phyloP scores from a whole-genome alignment of 2,888 invertebrate species.

The Pyrrhia umbra region DNA sequence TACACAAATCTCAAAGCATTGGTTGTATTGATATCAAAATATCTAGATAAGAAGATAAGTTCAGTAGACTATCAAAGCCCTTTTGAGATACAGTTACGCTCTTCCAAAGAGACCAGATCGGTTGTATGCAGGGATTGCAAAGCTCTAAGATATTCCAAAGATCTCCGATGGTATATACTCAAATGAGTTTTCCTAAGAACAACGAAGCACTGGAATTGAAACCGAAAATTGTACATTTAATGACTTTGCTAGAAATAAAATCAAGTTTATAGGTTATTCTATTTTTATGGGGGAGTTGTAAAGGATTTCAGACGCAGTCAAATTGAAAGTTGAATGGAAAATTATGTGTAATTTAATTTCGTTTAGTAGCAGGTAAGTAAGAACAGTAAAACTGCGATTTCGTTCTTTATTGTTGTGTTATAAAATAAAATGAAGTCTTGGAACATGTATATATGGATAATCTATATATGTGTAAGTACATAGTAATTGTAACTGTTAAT shows the following conservation, averaged over 20 bases:
- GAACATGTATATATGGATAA: no score
- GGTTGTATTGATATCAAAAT: not conserved
- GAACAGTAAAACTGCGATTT: not conserved
- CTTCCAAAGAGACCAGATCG: constrained; percentile 13
- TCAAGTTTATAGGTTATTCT: constrained; percentile 46
- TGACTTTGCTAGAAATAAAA: constrained; percentile 39
- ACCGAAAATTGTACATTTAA: constrained; percentile 32
- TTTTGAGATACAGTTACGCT: not conserved
- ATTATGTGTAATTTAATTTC: constrained; percentile 34
- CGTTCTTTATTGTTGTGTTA: not conserved
- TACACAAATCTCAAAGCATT: not conserved
- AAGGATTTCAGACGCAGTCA: constrained; percentile 40
- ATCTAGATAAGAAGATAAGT: not conserved
- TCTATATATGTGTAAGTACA: no score
- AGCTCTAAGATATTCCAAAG: constrained; percentile 20
- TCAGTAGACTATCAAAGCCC: not conserved
- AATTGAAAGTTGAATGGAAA: constrained; percentile 33
- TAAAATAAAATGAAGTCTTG: no score
- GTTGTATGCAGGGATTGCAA: constrained; percentile 8
- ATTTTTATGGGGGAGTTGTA: constrained; percentile 36
- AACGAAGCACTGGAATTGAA: constrained; percentile 25
- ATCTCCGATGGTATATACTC: constrained; percentile 9
- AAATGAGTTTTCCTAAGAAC: constrained; percentile 42
- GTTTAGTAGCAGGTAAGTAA: constrained; percentile 19
- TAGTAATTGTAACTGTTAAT: no score